phyloP scores from a whole-genome alignment of 1,140 invertebrate genomes.

The Hylaeus anthracinus region DNA sequence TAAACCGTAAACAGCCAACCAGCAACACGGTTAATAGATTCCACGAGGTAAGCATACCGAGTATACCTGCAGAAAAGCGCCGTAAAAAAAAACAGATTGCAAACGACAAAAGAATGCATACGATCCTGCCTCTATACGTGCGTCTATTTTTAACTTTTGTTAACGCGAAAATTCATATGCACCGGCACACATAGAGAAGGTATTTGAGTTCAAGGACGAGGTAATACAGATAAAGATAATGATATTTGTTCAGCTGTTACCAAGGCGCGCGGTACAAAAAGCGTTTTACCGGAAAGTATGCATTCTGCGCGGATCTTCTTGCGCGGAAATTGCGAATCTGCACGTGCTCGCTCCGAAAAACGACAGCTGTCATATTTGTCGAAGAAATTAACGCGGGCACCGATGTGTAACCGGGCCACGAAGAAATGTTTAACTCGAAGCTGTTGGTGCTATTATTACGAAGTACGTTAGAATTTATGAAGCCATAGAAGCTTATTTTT shows the following conservation, averaged over 20 bases:
- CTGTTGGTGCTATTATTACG: neutral
- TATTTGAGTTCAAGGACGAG: slow-evolving; percentile 37
- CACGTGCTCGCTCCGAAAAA: neutral
- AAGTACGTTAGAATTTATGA: too few relatives aligned
- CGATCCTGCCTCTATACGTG: too few relatives aligned
- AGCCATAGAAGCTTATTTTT: too few relatives aligned
- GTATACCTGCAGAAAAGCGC: neutral
- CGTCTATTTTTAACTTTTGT: slow-evolving; percentile 10
- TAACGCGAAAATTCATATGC: neutral
- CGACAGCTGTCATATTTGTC: neutral
- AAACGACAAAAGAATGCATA: neutral
- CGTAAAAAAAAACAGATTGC: too few relatives aligned
- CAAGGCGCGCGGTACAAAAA: slow-evolving; percentile 7
- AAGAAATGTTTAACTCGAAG: neutral
- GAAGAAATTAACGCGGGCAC: neutral
- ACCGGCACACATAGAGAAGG: neutral
- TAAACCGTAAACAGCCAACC: too few relatives aligned
- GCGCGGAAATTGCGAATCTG: slow-evolving; percentile 14
- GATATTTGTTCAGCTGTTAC: slow-evolving; percentile 47
- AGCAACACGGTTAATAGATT: too few relatives aligned
- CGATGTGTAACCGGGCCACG: neutral
- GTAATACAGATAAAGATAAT: slow-evolving; percentile 46
- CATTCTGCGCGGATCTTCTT: slow-evolving; percentile 12
- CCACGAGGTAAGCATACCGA: neutral
- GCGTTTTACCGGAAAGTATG: slow-evolving; percentile 14